Percentiles rank a stretch among this genome's conserved stretches.
phyloP scores from a whole-genome alignment of 2,113 vertebrate species.

The Mustela lutreola region DNA sequence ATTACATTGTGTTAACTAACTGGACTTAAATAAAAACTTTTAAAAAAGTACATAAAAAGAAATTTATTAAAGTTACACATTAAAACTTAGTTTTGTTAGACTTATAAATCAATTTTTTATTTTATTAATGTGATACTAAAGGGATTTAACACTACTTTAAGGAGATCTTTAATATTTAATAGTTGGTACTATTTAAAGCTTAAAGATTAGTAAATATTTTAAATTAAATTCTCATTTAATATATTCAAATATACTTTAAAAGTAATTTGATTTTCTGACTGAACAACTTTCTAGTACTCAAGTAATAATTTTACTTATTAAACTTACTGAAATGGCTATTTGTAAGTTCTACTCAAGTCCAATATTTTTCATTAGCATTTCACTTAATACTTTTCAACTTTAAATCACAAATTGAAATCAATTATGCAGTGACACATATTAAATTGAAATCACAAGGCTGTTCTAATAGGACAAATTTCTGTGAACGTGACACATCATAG shows the following conservation, averaged over 20 bases:
- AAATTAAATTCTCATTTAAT: constrained; percentile 19
- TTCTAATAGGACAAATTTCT: not conserved
- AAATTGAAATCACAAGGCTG: constrained; percentile 10
- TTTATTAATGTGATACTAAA: not conserved
- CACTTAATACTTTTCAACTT: not conserved
- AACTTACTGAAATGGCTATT: constrained; percentile 52
- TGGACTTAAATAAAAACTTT: not conserved
- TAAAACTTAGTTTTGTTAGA: not conserved
- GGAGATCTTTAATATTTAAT: constrained; percentile 28
- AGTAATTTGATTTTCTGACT: constrained; percentile 25
- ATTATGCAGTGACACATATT: constrained; percentile 45
- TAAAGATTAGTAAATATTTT: constrained; percentile 41
- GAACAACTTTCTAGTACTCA: constrained; percentile 9
- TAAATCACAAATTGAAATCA: constrained; percentile 26
- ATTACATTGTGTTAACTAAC: not conserved
- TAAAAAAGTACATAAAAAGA: not conserved
- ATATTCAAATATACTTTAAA: not conserved
- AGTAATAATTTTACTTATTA: constrained; percentile 35
- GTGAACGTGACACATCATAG: constrained; percentile 15
- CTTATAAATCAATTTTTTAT: not conserved
- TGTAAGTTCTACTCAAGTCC: not conserved
- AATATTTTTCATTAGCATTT: constrained; percentile 45
- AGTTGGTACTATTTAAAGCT: not conserved
- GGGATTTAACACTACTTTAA: not conserved
- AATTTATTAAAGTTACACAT: not conserved